Base-by-base conservation (phyloP, 2,888 invertebrate species). In the Gryllus longicercus region DNA sequence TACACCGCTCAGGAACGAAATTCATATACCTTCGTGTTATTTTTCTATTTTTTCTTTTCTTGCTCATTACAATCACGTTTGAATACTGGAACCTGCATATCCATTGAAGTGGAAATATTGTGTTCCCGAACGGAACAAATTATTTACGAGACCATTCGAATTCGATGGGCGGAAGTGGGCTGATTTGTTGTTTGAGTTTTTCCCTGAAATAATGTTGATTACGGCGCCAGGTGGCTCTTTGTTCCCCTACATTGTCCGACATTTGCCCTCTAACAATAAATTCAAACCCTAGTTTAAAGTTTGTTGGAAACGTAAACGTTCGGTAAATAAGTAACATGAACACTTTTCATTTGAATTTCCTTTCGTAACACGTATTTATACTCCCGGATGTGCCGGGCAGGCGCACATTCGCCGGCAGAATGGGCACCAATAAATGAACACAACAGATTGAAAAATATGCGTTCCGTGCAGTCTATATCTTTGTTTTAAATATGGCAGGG, bases 401-500 rank as follows among this genome's bases (percentile, higher is more conserved):
- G 63, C 14, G n/a, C 63, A 63, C 63, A 63, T 63, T 63, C 63
- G 63, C n/a, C 3, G 14, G 63, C 16, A 14, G 63, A 63, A 63
- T 63, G 63, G 63, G 11, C 63, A 63, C 63, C 11, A 63, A 63
- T 63, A 63, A 63, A 63, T 63, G 63, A 63, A 63, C 63, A 63
- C 63, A 63, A 63, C 63, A 63, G 63, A 63, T 63, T 63, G 63
- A 63, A 63, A 63, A 63, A 63, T 38, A 38, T 63, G 63, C n/a
- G 63, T 63, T 63, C 4, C 63, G 16, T 63, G 63, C 63, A 63
- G 63, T 63, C 63, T 63, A 63, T 63, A 63, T 63, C 63, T 63
- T 63, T 63, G 63, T 63, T 63, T 63, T 63, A 63, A 63, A 63
- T 63, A 63, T 63, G 63, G 63, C 63, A 63, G 63, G 38, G 63